phyloP scores from a whole-genome alignment of 2,888 invertebrate species.

The Pardosa pseudoannulata region DNA sequence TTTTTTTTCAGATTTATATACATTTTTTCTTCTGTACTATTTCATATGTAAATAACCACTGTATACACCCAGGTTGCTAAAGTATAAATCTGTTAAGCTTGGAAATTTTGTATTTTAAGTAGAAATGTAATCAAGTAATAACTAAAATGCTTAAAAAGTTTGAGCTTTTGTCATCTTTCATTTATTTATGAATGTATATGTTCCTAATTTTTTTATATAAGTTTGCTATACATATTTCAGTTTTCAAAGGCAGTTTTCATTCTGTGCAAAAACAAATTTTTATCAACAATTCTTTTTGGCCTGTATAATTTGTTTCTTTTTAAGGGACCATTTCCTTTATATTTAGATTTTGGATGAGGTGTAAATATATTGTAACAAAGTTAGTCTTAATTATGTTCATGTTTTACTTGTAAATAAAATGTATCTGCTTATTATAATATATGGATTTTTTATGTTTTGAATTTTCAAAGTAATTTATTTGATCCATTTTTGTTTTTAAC shows the following conservation, averaged over 20 bases:
- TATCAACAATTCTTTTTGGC: not conserved
- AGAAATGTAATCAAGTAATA: slow-evolving; percentile 13
- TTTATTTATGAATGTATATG: slow-evolving; percentile 42
- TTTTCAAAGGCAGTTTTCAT: not conserved
- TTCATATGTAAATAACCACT: slow-evolving; percentile 53
- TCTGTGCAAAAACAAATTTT: not conserved
- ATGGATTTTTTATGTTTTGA: slow-evolving; percentile 22
- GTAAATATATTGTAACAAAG: slow-evolving; percentile 44
- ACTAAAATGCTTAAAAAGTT: slow-evolving; percentile 33
- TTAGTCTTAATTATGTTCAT: slow-evolving; percentile 32
- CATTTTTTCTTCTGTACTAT: not conserved
- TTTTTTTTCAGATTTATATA: not conserved
- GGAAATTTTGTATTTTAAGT: slow-evolving; percentile 49
- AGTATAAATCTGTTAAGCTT: slow-evolving; percentile 65
- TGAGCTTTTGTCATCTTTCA: slow-evolving; percentile 29
- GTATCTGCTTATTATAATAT: slow-evolving; percentile 35
- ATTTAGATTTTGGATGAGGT: slow-evolving; percentile 13
- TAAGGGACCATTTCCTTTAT: slow-evolving; percentile 48
- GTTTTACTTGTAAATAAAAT: slow-evolving; percentile 52
- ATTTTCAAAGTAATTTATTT: not conserved
- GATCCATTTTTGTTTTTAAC: not conserved
- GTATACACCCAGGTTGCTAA: slow-evolving; percentile 67
- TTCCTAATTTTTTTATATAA: slow-evolving; percentile 23
- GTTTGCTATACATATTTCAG: not conserved
- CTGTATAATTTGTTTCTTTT: not conserved